Evolutionary conservation across 1,140 invertebrate genomes (phyloP), one percentile per base, ranked within the genome.

Genomic region (Drosophila tsacasi): DNA sequence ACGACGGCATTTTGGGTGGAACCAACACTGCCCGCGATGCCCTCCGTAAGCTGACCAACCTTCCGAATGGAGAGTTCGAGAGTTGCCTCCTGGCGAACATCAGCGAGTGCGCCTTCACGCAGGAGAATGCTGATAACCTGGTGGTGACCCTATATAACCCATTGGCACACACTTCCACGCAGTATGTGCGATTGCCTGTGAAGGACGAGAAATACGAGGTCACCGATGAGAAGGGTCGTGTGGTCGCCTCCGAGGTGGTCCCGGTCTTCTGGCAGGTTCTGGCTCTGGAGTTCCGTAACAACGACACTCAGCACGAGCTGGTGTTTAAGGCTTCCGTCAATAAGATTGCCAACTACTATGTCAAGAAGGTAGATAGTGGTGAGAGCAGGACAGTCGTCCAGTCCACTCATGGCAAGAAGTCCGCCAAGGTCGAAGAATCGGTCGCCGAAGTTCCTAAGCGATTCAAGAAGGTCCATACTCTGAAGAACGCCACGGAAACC

Each of bases 141-240:
- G 3, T 94, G n/a, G 78, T 97, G 0, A 95, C 96, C 1, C 83
- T 98, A 10, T 97, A 97, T 92, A 99, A 99, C 93, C 97, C 98
- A 0, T 82, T 97, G 9, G 96, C 96, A 65, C 94, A 95, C 46
- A 92, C 94, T 44, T 94, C 96, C 0, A 93, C 94, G 15, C 93
- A 95, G 37, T 95, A 95, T 77, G 93, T 98, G 10, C 94, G 96
- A n/a, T 32, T 99, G 15, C 98, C 98, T 0, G 96, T 97, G 2
- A 80, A 92, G 7, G 94, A 94, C 27, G 90, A 92, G 7, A 92
- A 93, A 13, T 98, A 96, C 86, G 84, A 87, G 5, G 95, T 98
- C 17, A 93, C 93, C 17, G 96, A 96, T 93, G 94, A 94, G 49
- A 62, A 93, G 93, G 69, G 83, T 7, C 72, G 66, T 13, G 57